A percentile compares a stretch with the other conserved stretches of the same genome.
Evolutionary conservation across 2,113 vertebrate genomes (phyloP).

Genomic region (Panthera uncia): DNA sequence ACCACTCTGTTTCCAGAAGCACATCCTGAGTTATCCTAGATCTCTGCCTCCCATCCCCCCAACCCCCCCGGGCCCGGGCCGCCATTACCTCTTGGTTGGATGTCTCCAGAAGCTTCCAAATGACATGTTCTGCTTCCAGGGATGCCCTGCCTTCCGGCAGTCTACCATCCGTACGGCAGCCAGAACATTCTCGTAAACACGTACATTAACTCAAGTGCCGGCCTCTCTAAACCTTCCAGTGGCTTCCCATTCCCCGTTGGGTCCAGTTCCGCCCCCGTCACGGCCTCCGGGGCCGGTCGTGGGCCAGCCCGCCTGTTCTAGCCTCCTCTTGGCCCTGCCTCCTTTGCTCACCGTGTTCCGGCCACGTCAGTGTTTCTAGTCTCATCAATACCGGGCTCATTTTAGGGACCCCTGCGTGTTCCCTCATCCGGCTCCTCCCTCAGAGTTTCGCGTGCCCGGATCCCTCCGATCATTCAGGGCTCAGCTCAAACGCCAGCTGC

Average conservation of each 20-base stretch:
- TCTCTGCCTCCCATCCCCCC: background rate
- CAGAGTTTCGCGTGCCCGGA: background rate
- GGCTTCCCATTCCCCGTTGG: background rate
- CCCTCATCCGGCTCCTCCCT: background rate
- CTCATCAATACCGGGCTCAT: background rate
- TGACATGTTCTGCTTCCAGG: background rate
- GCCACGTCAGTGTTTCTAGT: no score
- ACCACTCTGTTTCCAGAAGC: no score
- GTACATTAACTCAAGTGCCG: background rate
- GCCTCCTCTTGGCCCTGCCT: no score
- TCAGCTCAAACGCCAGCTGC: no score
- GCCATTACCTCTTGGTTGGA: background rate
- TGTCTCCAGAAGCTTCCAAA: background rate
- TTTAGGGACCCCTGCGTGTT: accelerated
- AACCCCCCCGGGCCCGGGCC: background rate
- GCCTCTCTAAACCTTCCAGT: no score
- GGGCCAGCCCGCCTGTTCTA: background rate
- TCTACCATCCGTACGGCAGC: accelerated
- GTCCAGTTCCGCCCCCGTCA: background rate
- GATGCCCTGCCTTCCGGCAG: no score
- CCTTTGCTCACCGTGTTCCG: background rate
- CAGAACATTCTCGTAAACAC: background rate
- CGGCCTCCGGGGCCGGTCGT: accelerated
- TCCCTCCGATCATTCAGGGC: no score
- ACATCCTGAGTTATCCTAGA: accelerated